These are phyloP conservation scores for Phyllotreta striolata DNA, from an alignment of 2,888 invertebrate genomes.

Conservation along the genomic window DNA sequence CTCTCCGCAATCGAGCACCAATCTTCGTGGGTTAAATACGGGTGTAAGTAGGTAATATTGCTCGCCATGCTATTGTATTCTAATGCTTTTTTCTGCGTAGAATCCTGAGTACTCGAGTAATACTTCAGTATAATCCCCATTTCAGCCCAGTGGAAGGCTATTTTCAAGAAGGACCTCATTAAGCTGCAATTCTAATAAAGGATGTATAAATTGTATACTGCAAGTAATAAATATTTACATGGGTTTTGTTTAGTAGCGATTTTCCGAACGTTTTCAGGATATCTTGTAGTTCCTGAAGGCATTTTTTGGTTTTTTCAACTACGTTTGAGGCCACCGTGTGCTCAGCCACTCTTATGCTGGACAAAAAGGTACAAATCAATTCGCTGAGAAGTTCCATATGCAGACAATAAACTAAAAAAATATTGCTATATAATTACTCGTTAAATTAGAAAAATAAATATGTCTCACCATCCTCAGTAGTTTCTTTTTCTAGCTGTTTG, in stretches of 20 bases:
- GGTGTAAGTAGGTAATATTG: constrained; percentile 56
- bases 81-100: constrained; percentile 41
- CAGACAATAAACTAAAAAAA: constrained; percentile 36
- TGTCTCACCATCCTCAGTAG: constrained; percentile 44
- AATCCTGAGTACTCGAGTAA: constrained; percentile 50
- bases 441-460: constrained; percentile 13
- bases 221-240: constrained; percentile 49
- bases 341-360: constrained; percentile 55
- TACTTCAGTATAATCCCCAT: constrained; percentile 52
- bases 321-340: constrained; percentile 51
- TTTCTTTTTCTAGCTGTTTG: constrained; percentile 44
- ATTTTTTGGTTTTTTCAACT: constrained; percentile 53
- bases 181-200: constrained; percentile 55
- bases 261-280: constrained; percentile 54
- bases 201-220: background rate
- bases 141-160: constrained; percentile 58
- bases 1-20: constrained; percentile 59
- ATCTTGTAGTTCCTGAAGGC: constrained; percentile 53
- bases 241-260: constrained; percentile 54
- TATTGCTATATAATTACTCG: constrained; percentile 4
- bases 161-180: constrained; percentile 56
- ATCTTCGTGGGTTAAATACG: constrained; percentile 55
- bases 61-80: constrained; percentile 51
- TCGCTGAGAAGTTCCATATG: constrained; percentile 54
- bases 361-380: constrained; percentile 51